Conservation (phyloP, 2,113 vertebrate genomes). For the Ceyx margarethae region DNA sequence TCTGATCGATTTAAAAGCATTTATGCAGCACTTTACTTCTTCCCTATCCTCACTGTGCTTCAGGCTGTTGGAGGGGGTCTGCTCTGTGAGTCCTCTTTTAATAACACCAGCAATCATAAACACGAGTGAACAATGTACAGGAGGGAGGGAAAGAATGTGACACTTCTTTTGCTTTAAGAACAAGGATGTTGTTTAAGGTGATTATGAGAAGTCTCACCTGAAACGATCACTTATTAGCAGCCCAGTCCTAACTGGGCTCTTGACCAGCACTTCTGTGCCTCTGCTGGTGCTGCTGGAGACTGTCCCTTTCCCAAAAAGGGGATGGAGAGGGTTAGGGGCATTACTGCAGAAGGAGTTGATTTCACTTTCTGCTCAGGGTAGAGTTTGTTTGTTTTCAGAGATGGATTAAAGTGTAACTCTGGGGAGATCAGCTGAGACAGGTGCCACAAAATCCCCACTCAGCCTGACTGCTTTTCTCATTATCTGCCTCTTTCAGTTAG, state of each 20-base stretch:
- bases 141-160: neutral
- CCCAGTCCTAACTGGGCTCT: neutral
- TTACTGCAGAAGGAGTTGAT: neutral
- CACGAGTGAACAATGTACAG: neutral
- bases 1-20: constrained; percentile 96
- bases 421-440: neutral
- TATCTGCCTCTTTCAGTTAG: neutral
- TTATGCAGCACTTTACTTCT: constrained; percentile 97
- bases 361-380: neutral
- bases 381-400: neutral
- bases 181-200: neutral
- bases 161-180: neutral
- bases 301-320: neutral
- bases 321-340: neutral
- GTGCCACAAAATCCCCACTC: neutral
- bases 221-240: neutral
- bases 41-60: constrained; percentile 93
- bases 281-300: neutral
- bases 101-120: neutral
- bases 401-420: neutral
- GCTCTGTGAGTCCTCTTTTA: constrained; percentile 84
- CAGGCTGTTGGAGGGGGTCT: constrained; percentile 95
- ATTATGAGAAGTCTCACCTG: neutral
- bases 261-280: neutral
- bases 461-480: neutral